Conservation (phyloP, 2,888 invertebrate species). For the Anthrax anthrax region DNA sequence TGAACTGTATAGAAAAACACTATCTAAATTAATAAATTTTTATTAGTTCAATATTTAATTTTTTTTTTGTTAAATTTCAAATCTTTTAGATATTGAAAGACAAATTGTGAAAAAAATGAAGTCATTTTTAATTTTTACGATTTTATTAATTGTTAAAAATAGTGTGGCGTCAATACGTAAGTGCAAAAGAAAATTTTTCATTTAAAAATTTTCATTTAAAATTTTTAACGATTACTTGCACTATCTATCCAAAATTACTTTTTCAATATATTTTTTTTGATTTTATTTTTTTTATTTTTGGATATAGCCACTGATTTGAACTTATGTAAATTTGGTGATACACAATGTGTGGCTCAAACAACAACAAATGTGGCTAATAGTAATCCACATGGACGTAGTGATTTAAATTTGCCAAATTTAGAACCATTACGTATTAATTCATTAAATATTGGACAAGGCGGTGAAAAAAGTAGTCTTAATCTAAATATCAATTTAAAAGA, state of each 20-base stretch:
- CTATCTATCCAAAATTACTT: no score
- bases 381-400: slow-evolving; percentile 11
- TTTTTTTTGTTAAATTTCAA: neutral
- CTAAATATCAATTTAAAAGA: slow-evolving; percentile 6
- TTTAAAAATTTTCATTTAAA: no score
- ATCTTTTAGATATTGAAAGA: no score
- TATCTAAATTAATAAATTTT: no score
- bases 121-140: neutral
- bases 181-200: neutral
- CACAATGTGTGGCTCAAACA: slow-evolving; percentile 7
- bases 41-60: no score
- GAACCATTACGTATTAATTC: slow-evolving; percentile 8
- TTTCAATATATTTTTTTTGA: neutral
- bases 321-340: slow-evolving; percentile 11
- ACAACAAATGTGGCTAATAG: slow-evolving; percentile 8
- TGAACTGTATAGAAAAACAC: no score
- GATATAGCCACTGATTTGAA: slow-evolving; percentile 11
- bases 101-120: neutral
- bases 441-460: slow-evolving; percentile 1
- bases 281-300: neutral
- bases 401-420: slow-evolving; percentile 5
- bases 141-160: neutral
- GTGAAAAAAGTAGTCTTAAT: neutral
- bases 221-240: no score
- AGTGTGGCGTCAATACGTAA: neutral